A percentile compares a stretch with the other conserved stretches of the same genome.
These are phyloP conservation scores for chimpanzee (Pan troglodytes) DNA, from an alignment of 2,113 vertebrate genomes.

Conservation along the genomic window NHGRI_mPanTro3-v2.1_pri NC_086015.1:120452001-120452500, in stretches of 20 bases:
- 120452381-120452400: background rate
- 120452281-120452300: background rate
- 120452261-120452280: slow-evolving; percentile 17
- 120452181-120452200: slow-evolving; percentile 21
- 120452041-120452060: slow-evolving; percentile 16
- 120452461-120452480: background rate
- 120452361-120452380: background rate
- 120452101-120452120: slow-evolving; percentile 27
- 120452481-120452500: background rate
- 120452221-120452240: background rate
- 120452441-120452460: background rate
- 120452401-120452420: background rate
- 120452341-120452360: background rate
- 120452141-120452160: slow-evolving; percentile 26
- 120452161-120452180: slow-evolving; percentile 3
- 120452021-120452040: slow-evolving; percentile 60
- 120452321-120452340: background rate
- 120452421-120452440: background rate
- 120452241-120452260: slow-evolving; percentile 15
- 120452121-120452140: slow-evolving; percentile 35
- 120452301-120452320: background rate
- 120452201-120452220: background rate
- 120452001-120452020: slow-evolving; percentile 59
- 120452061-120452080: slow-evolving; percentile 56
- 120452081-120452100: slow-evolving; percentile 48